These are phyloP conservation scores for Phaetusa simplex DNA, from an alignment of 2,113 vertebrate genomes.

Conservation along the genomic window DNA sequence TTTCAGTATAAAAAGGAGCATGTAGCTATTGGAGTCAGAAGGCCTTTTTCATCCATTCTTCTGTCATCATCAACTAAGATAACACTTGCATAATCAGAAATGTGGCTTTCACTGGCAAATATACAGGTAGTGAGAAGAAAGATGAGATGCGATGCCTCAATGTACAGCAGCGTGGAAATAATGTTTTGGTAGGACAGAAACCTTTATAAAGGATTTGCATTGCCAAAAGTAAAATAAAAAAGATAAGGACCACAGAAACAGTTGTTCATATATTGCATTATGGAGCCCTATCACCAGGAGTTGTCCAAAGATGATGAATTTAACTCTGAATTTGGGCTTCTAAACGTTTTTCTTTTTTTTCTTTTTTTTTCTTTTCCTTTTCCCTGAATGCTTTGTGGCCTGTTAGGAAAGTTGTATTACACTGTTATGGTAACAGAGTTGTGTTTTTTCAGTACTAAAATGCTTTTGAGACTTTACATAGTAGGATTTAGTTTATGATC, in stretches of 20 bases:
- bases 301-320: not conserved
- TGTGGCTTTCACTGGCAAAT: not conserved
- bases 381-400: not conserved
- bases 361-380: accelerated
- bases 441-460: not conserved
- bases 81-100: not conserved
- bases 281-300: not conserved
- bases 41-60: not conserved
- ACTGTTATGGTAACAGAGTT: not conserved
- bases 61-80: not conserved
- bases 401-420: not conserved
- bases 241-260: not conserved
- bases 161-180: not conserved
- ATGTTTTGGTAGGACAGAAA: not conserved
- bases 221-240: not conserved
- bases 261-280: not conserved
- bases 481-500: not conserved
- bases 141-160: not conserved
- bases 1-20: not conserved
- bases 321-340: not conserved
- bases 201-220: not conserved
- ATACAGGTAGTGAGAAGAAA: not conserved
- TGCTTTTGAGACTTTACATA: not conserved
- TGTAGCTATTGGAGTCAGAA: not conserved
- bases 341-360: accelerated